A percentile compares a stretch with the other conserved stretches of the same genome.
Conservation (phyloP, 2,797 vertebrate species). For the Ctenopoma multispine region DNA sequence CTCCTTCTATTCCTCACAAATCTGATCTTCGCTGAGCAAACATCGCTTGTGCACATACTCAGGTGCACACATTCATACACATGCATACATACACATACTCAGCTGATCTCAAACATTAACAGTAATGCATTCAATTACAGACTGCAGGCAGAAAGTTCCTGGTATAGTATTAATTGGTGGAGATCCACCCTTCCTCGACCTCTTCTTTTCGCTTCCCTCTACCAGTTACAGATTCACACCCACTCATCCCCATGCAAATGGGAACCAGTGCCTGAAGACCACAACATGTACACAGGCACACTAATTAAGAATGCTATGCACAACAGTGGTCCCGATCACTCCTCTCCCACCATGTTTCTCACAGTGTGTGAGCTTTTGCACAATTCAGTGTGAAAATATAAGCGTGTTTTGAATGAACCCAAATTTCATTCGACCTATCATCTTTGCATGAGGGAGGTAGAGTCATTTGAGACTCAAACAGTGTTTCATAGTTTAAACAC, state of each 20-base stretch:
- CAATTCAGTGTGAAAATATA: constrained; percentile 14
- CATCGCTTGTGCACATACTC: neutral
- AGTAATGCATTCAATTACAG: constrained; percentile 59
- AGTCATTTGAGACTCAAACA: neutral
- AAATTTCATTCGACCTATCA: neutral
- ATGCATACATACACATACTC: neutral
- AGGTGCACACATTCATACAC: neutral
- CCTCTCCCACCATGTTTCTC: constrained; percentile 13
- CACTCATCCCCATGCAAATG: constrained; percentile 43
- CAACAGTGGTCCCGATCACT: constrained; percentile 15
- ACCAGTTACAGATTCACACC: constrained; percentile 46
- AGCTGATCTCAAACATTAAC: constrained; percentile 15
- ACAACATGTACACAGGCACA: constrained; percentile 1
- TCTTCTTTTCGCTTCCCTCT: constrained; percentile 10
- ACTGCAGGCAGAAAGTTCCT: constrained; percentile 27
- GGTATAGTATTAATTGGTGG: constrained; percentile 64
- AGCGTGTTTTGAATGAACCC: neutral
- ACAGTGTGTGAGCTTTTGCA: constrained; percentile 9
- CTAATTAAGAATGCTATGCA: constrained; percentile 37
- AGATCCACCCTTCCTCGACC: constrained; percentile 35
- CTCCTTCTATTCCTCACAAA: constrained; percentile 51
- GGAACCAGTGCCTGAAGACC: constrained; percentile 32
- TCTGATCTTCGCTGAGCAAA: constrained; percentile 29
- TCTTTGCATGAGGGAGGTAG: neutral
- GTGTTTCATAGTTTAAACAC: constrained; percentile 18